Conservation (phyloP, 1,140 invertebrate species). For the Andrena cerasifolii region DNA sequence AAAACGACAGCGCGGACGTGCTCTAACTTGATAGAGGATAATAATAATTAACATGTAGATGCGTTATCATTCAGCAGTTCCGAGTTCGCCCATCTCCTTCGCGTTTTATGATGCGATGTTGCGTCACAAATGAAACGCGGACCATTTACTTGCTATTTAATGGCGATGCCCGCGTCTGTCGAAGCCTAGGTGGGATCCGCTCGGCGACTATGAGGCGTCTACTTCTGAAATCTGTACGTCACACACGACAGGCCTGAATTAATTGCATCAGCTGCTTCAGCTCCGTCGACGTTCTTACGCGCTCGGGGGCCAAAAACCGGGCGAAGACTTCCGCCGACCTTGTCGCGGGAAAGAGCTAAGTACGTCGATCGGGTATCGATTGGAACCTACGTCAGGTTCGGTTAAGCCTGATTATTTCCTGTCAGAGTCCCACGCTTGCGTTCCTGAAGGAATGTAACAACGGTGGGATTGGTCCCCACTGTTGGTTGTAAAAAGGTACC, state of each 20-base stretch:
- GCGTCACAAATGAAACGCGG: not conserved
- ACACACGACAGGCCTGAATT: too few relatives aligned
- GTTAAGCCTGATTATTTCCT: slow-evolving; percentile 52
- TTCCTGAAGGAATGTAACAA: slow-evolving; percentile 34
- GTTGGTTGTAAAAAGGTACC: not conserved
- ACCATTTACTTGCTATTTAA: slow-evolving; percentile 16
- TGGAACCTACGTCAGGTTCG: slow-evolving; percentile 35
- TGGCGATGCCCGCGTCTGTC: not conserved
- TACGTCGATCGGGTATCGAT: slow-evolving; percentile 63
- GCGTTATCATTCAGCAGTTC: slow-evolving; percentile 9
- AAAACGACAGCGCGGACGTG: slow-evolving; percentile 15
- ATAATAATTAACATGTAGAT: slow-evolving; percentile 46
- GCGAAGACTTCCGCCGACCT: slow-evolving; percentile 21
- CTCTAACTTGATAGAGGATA: not conserved
- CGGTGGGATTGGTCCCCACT: slow-evolving; percentile 33
- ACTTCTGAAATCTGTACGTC: too few relatives aligned
- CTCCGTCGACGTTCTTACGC: slow-evolving; percentile 28
- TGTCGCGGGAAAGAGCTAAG: slow-evolving; percentile 60
- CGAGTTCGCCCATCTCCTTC: slow-evolving; percentile 1
- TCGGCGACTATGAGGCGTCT: slow-evolving; percentile 40
- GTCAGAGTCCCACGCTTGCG: slow-evolving; percentile 16
- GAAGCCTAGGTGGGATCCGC: not conserved
- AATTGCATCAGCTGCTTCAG: slow-evolving; percentile 68
- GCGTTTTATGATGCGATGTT: not conserved
- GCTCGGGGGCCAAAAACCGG: slow-evolving; percentile 5